Conservation (phyloP, 1,140 invertebrate species). For the Diprion similis region DNA sequence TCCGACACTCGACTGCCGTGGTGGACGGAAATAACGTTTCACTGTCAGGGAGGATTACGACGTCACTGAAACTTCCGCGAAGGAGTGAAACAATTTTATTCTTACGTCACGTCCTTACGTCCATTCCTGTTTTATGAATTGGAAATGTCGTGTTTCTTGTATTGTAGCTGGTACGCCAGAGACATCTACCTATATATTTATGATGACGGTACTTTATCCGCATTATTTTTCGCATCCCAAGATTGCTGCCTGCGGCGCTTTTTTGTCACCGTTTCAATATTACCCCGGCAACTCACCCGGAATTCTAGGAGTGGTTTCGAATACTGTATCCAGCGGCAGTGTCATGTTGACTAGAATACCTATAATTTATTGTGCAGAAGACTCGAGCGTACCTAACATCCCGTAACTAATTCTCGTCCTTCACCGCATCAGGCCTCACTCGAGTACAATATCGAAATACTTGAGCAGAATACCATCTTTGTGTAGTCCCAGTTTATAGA, state of each 20-base stretch:
- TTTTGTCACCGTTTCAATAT: neutral
- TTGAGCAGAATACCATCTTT: conserved; percentile 33
- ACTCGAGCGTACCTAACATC: conserved; percentile 40
- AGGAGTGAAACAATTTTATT: neutral
- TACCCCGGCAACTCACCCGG: neutral
- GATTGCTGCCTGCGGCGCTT: neutral
- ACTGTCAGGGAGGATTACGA: neutral
- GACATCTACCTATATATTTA: too few relatives aligned
- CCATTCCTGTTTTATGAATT: too few relatives aligned
- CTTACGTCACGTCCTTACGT: too few relatives aligned
- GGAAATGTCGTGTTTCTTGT: too few relatives aligned
- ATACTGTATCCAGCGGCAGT: neutral
- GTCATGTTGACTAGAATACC: neutral
- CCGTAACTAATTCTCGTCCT: conserved; percentile 38
- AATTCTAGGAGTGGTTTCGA: neutral
- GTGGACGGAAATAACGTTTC: conserved; percentile 3
- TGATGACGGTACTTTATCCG: neutral
- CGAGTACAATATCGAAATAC: conserved; percentile 40
- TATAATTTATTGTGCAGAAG: conserved; percentile 41
- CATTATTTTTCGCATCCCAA: neutral
- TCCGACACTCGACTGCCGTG: conserved; percentile 2
- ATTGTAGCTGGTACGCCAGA: too few relatives aligned
- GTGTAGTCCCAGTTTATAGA: conserved; percentile 42
- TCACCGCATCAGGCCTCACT: conserved; percentile 35
- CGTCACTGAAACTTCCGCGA: neutral